These are phyloP conservation scores for Mus caroli DNA, from an alignment of 2,797 vertebrate species.

Conservation along the genomic window DNA sequence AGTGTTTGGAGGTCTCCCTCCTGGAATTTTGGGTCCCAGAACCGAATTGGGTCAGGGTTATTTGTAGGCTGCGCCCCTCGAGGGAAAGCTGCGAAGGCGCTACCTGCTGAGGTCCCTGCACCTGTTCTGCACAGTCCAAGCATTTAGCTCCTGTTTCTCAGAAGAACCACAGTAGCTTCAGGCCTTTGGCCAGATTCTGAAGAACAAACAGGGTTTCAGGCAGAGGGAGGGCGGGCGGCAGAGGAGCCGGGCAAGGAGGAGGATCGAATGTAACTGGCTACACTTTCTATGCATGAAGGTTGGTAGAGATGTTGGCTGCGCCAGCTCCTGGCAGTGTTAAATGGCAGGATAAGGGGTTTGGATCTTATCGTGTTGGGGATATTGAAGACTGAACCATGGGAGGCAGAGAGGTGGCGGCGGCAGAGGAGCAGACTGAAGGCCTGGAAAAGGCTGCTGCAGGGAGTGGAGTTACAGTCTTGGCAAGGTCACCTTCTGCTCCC, in stretches of 20 bases:
- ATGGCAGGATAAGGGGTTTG: not conserved
- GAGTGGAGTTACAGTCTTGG: not conserved
- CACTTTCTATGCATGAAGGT: rapidly evolving
- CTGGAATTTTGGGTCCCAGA: not conserved
- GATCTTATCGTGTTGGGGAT: not conserved
- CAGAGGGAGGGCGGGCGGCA: not conserved
- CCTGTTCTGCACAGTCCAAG: not conserved
- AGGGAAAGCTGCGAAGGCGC: not conserved
- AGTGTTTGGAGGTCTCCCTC: not conserved
- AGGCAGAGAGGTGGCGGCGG: not conserved
- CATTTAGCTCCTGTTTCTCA: not conserved
- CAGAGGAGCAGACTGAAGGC: not conserved
- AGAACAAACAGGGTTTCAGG: not conserved
- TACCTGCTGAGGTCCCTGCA: not conserved
- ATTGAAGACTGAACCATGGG: not conserved
- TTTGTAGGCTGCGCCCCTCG: not conserved
- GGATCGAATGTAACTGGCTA: not conserved
- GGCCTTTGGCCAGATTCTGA: not conserved
- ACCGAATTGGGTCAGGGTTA: not conserved
- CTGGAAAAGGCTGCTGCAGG: not conserved
- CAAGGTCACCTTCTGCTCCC: not conserved
- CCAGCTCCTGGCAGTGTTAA: not conserved
- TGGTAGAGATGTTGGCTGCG: not conserved
- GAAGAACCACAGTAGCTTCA: not conserved
- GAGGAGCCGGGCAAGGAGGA: not conserved